Conservation (phyloP, 2,797 vertebrate genomes). For the Myioborus miniatus region DNA sequence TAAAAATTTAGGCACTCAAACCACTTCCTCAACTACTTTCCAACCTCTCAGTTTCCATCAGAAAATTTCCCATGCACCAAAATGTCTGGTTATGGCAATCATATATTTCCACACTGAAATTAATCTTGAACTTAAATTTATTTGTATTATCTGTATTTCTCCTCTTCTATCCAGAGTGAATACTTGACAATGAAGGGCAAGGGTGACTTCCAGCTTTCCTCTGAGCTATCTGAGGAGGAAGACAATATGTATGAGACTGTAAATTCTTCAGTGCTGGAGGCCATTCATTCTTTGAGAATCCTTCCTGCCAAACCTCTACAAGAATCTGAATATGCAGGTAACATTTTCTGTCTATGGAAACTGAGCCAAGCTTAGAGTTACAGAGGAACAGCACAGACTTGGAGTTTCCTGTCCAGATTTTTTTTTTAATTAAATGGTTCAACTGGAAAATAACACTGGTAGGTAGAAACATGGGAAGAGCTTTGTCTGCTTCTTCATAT, state of each 20-base stretch:
- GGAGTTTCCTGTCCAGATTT: background rate
- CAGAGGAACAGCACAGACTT: background rate
- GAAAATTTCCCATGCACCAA: background rate
- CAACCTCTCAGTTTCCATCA: background rate
- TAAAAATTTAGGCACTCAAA: background rate
- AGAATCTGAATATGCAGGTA: constrained; percentile 77
- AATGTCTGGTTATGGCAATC: background rate
- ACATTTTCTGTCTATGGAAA: background rate
- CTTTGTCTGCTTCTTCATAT: background rate
- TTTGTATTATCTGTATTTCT: background rate
- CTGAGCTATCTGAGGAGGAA: background rate
- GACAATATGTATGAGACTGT: constrained; percentile 60
- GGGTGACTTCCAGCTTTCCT: background rate
- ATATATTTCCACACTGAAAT: background rate
- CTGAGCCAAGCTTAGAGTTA: background rate
- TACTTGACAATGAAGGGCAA: background rate
- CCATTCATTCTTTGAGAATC: constrained; percentile 30
- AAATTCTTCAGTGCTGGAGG: background rate
- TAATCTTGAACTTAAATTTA: background rate
- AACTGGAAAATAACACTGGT: background rate
- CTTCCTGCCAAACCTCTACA: constrained; percentile 66
- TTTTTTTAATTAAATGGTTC: background rate
- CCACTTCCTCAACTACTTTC: background rate
- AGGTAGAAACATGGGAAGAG: background rate
- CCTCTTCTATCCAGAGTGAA: constrained; percentile 27